Evolutionary conservation across 1,140 invertebrate species (phyloP).

Genomic region (Drosophila sucinea): DNA sequence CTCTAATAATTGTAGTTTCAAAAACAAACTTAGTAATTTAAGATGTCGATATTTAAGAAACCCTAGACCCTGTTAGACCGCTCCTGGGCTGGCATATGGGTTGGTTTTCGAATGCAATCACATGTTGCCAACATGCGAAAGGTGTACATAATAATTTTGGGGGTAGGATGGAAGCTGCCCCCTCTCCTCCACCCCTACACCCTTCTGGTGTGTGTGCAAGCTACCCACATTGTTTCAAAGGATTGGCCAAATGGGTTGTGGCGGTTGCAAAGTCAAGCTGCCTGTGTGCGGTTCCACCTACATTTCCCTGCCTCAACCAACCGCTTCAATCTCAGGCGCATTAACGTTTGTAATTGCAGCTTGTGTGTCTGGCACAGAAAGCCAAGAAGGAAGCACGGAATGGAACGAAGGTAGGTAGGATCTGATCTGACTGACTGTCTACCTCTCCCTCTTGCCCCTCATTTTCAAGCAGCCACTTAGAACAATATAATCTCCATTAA

Average conservation of each 20-base stretch:
- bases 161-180: slow-evolving; percentile 24
- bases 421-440: not conserved
- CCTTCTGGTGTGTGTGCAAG: not conserved
- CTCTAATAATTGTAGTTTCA: too few relatives aligned
- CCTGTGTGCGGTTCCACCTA: not conserved
- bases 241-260: slow-evolving; percentile 62
- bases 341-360: slow-evolving; percentile 81
- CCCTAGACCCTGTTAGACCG: not conserved
- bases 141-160: slow-evolving; percentile 76
- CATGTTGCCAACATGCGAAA: slow-evolving; percentile 78
- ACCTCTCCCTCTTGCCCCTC: slow-evolving; percentile 5
- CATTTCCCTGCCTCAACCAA: not conserved
- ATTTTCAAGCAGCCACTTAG: slow-evolving; percentile 65
- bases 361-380: slow-evolving; percentile 63
- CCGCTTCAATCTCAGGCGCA: slow-evolving; percentile 48
- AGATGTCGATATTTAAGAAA: too few relatives aligned
- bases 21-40: too few relatives aligned
- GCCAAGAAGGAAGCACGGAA: slow-evolving; percentile 1
- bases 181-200: not conserved
- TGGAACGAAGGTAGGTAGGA: not conserved
- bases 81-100: slow-evolving; percentile 42
- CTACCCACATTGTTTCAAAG: slow-evolving; percentile 51
- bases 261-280: slow-evolving; percentile 76
- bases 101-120: slow-evolving; percentile 71
- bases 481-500: slow-evolving; percentile 82